These are phyloP conservation scores for Drosophila trichaetosa DNA, from an alignment of 2,888 invertebrate species.

Conservation along the genomic window DNA sequence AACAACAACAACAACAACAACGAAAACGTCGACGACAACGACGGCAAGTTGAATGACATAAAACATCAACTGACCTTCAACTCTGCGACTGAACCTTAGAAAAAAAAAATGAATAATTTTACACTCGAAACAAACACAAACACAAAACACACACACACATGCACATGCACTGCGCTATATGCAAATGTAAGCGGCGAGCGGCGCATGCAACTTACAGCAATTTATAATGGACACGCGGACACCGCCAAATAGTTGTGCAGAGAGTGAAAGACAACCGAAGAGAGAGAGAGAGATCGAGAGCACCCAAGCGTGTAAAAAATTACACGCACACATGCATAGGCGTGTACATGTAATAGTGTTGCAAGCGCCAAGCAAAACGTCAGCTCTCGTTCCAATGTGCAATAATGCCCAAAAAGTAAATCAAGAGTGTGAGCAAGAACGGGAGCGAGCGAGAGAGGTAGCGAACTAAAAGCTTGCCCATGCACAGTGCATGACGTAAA, in stretches of 20 bases:
- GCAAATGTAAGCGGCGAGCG: conserved; percentile 64
- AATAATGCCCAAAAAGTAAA: conserved; percentile 21
- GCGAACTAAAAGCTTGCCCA: conserved; percentile 26
- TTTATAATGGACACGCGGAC: conserved; percentile 53
- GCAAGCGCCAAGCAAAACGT: conserved; percentile 38
- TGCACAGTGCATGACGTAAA: conserved; percentile 57
- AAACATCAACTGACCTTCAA: conserved; percentile 85
- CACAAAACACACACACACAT: conserved; percentile 21
- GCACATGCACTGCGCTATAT: conserved; percentile 35
- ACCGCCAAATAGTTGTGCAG: conserved; percentile 21
- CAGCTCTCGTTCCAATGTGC: conserved; percentile 8
- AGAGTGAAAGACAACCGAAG: conserved; percentile 17
- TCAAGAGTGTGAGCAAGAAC: conserved; percentile 13
- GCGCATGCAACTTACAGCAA: conserved; percentile 72
- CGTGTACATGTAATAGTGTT: conserved; percentile 28
- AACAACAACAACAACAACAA: conserved; percentile 47
- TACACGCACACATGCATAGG: conserved; percentile 2
- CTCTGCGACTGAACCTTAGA: conserved; percentile 85
- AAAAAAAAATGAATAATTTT: conserved; percentile 84
- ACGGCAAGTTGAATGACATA: conserved; percentile 85
- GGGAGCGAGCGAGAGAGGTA: conserved; percentile 7
- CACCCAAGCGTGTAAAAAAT: conserved; percentile 44
- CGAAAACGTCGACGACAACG: conserved; percentile 55
- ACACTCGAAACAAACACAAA: conserved; percentile 66
- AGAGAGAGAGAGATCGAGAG: conserved; percentile 39